Evolutionary conservation across 2,797 vertebrate species (phyloP), one percentile per base, ranked within the genome.

Genomic region (Mormyrops attenuatus): DNA sequence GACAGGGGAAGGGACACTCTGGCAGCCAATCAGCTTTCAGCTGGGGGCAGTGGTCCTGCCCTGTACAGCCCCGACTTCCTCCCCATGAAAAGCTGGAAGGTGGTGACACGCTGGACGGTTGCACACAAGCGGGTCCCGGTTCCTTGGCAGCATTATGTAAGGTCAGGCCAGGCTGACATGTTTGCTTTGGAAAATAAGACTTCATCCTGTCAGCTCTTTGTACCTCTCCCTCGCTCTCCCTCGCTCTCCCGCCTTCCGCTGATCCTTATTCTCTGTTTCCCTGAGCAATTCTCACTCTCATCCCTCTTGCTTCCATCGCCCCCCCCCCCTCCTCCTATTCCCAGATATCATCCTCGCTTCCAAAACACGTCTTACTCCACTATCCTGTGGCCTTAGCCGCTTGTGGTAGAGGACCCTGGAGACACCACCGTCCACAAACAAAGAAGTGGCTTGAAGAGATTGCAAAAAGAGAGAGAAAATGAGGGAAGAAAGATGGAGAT

Each of bases 181-280:
- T 53, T 90, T 26, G 44, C 87, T 88, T 88, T 88, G 52, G 89
- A 57, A 84, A 88, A 90, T 88, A 90, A 90, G 85, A 88, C 85
- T 49, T 90, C 34, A 82, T 88, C 73, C 50, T 88, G 52, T 77
- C n/a, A 1, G 89, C 90, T 92, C 92, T 92, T 91, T 93, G 88
- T 84, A 69, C 15, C 55, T 92, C 90, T 90, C 88, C 89, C 91
- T 90, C 92, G 88, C 55, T 92, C 90, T 90, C 88, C 89, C 91
- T 90, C 92, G 88, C 92, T 90, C 88, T 88, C 90, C 90, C 82
- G 92, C 92, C 89, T 69, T 90, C 87, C 17, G 7, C 49, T 53
- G 15, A 69, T 44, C 66, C 17, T 66, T 13, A 5, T 52, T 20
- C 11, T 49, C 55, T 41, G 6, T 47, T 15, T 73, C 22, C 50